Conservation (phyloP, 2,888 invertebrate genomes). For the Ophonus ardosiacus region DNA sequence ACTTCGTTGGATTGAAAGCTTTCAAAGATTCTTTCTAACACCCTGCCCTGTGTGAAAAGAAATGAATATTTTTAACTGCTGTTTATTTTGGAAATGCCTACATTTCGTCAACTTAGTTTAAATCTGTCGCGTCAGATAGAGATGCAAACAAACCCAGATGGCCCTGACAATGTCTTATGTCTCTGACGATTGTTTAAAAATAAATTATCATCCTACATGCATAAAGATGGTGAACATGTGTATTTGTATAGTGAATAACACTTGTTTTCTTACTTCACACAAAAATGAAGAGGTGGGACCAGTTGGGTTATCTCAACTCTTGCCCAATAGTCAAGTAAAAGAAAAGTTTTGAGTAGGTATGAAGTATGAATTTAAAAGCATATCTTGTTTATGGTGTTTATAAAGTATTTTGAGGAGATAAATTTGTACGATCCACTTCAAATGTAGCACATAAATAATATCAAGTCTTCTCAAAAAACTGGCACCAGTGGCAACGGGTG, state of each 20-base stretch:
- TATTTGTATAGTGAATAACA: constrained; percentile 27
- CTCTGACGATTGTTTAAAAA: constrained; percentile 38
- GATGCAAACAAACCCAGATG: constrained; percentile 36
- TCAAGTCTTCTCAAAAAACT: background rate
- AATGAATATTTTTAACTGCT: constrained; percentile 20
- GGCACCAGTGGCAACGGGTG: background rate
- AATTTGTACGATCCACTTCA: background rate
- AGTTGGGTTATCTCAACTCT: background rate
- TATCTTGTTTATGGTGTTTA: background rate
- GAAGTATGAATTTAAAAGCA: background rate
- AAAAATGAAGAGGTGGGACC: background rate
- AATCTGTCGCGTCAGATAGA: constrained; percentile 8
- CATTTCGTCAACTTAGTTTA: constrained; percentile 23
- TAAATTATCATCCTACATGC: constrained; percentile 41
- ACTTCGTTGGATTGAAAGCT: too few relatives aligned
- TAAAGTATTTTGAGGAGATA: background rate
- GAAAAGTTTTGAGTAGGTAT: background rate
- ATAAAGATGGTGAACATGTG: constrained; percentile 6
- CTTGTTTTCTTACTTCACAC: background rate
- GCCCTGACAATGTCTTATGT: constrained; percentile 29
- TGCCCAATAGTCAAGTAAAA: background rate
- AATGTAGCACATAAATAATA: background rate
- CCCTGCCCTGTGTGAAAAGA: background rate
- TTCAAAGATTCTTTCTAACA: too few relatives aligned
- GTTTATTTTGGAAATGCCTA: constrained; percentile 33